Conservation (phyloP, 2,888 invertebrate genomes). For the Eilema caniola region DNA sequence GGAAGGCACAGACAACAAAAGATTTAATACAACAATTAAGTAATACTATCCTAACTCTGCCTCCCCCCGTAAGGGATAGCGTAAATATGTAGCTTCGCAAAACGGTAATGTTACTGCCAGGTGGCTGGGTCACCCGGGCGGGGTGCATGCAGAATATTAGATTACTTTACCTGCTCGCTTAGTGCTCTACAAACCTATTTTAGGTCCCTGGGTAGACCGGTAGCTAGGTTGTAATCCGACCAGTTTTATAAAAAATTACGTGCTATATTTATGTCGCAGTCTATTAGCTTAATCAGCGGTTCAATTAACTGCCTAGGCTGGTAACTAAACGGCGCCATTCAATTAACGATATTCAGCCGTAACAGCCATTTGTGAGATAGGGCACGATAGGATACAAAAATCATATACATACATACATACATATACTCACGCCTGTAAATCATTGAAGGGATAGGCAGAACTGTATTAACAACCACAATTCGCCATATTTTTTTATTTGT, state of each 20-base stretch:
- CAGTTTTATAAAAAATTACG: background rate
- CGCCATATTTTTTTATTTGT: too few relatives aligned
- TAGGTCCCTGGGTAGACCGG: slow-evolving; percentile 23
- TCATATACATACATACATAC: too few relatives aligned
- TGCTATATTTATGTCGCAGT: too few relatives aligned
- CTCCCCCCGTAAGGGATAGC: slow-evolving; percentile 44
- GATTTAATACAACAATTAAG: slow-evolving; percentile 18
- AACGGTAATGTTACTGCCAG: slow-evolving; percentile 47
- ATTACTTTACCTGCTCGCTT: slow-evolving; percentile 44
- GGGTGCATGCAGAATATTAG: slow-evolving; percentile 44
- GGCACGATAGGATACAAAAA: too few relatives aligned
- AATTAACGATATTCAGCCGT: too few relatives aligned
- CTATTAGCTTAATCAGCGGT: too few relatives aligned
- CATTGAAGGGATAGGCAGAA: too few relatives aligned
- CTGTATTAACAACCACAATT: too few relatives aligned
- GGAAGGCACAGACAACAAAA: background rate
- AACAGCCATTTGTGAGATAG: too few relatives aligned
- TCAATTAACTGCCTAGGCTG: too few relatives aligned
- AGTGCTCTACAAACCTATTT: slow-evolving; percentile 46
- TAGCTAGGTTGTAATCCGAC: slow-evolving; percentile 15
- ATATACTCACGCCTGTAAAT: too few relatives aligned
- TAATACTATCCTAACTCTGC: slow-evolving; percentile 34
- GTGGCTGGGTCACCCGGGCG: slow-evolving; percentile 38
- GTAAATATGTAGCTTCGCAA: slow-evolving; percentile 42
- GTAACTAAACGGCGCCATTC: too few relatives aligned